These are phyloP conservation scores for Willisornis vidua DNA, from an alignment of 2,113 vertebrate species.

Conservation along the genomic window DNA sequence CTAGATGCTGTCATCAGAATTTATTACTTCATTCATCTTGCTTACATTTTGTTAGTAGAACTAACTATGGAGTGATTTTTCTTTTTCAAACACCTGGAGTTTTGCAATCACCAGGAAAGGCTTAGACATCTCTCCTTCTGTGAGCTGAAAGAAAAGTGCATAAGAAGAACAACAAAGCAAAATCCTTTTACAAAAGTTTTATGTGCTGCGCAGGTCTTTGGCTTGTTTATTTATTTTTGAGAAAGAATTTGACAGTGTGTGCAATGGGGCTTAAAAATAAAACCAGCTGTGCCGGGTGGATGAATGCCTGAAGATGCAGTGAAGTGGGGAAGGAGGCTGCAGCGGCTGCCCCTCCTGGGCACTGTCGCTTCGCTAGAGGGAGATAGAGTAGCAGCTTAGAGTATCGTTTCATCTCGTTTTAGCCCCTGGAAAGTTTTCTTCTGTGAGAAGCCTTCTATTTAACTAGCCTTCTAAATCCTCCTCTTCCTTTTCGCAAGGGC, in stretches of 20 bases:
- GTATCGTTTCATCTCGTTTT: not conserved
- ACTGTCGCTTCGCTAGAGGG: not conserved
- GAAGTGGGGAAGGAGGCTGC: not conserved
- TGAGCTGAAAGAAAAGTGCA: not conserved
- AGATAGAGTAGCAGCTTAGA: conserved; percentile 2
- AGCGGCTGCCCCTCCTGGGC: not conserved
- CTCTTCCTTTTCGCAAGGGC: not conserved
- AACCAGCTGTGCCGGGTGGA: no score
- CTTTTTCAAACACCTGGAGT: not conserved
- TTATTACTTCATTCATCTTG: not conserved
- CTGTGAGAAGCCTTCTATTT: not conserved
- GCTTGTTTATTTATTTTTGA: not conserved
- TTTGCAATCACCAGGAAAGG: not conserved
- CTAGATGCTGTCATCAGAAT: not conserved
- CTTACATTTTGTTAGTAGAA: not conserved
- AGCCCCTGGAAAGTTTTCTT: not conserved
- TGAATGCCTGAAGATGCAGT: not conserved
- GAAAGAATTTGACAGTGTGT: not conserved
- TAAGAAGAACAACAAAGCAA: not conserved
- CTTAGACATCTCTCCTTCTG: not conserved
- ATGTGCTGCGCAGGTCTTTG: not conserved
- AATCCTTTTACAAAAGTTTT: rapidly evolving
- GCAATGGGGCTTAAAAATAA: not conserved
- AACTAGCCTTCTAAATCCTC: not conserved
- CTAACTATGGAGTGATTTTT: not conserved